phyloP scores from a whole-genome alignment of 1,140 invertebrate genomes.

The Choristoneura fumiferana region DNA sequence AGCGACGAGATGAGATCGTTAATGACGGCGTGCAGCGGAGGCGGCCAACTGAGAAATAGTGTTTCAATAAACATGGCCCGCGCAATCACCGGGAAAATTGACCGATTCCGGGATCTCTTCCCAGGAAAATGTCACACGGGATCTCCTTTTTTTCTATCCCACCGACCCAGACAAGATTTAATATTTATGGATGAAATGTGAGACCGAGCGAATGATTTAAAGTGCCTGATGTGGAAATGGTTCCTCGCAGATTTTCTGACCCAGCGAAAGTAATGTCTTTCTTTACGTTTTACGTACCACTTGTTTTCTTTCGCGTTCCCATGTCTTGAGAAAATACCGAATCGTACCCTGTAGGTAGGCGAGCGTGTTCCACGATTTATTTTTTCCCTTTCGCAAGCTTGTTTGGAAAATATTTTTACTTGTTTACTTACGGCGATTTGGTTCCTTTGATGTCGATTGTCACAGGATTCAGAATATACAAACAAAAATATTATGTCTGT shows the following conservation, averaged over 20 bases:
- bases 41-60: conserved; percentile 63
- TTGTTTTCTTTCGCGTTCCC: conserved; percentile 61
- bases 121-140: conserved; percentile 64
- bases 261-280: conserved; percentile 72
- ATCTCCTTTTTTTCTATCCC: conserved; percentile 68
- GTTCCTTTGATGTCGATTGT: conserved; percentile 69
- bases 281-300: conserved; percentile 67
- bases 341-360: conserved; percentile 58
- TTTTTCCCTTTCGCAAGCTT: conserved; percentile 56
- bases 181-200: conserved; percentile 77
- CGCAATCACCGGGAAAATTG: conserved; percentile 70
- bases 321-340: conserved; percentile 54
- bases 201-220: conserved; percentile 74
- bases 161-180: conserved; percentile 66
- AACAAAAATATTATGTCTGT: conserved; percentile 18
- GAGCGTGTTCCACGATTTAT: conserved; percentile 64
- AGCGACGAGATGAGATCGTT: conserved; percentile 29
- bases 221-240: conserved; percentile 73
- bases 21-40: conserved; percentile 40
- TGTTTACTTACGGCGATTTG: conserved; percentile 70
- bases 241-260: conserved; percentile 73
- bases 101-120: conserved; percentile 69
- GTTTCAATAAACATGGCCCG: conserved; percentile 69
- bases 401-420: conserved; percentile 67
- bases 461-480: conserved; percentile 52